These are phyloP conservation scores for Equus quagga DNA, from an alignment of 2,113 vertebrate genomes.

Conservation along the genomic window DNA sequence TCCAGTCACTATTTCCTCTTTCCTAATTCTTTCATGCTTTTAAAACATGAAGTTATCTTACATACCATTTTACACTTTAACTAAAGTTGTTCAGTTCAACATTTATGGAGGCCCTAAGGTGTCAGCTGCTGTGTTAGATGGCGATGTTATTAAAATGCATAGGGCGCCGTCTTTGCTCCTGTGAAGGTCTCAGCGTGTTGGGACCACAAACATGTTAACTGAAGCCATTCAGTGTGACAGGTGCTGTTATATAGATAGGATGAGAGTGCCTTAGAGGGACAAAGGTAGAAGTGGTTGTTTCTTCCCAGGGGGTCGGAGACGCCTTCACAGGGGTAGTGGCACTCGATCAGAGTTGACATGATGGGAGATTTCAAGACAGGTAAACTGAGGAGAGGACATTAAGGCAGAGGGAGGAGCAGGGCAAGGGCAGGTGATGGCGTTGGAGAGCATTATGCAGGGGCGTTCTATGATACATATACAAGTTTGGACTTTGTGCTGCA, in stretches of 20 bases:
- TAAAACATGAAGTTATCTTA: not conserved
- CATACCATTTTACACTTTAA: not conserved
- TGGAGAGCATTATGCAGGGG: not conserved
- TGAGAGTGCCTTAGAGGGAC: rapidly evolving
- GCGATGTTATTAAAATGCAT: not conserved
- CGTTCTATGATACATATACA: not conserved
- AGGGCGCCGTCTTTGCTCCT: not conserved
- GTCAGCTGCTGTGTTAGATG: not conserved
- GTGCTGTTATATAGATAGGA: too few relatives aligned
- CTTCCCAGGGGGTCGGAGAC: not conserved
- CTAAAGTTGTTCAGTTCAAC: not conserved
- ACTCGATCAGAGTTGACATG: not conserved
- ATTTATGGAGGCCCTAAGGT: not conserved
- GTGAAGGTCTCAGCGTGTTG: not conserved
- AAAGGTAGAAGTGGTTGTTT: not conserved
- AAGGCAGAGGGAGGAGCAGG: not conserved
- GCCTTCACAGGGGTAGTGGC: not conserved
- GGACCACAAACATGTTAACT: rapidly evolving
- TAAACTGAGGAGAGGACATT: not conserved
- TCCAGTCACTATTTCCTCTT: not conserved
- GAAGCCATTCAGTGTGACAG: not conserved
- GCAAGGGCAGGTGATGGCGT: rapidly evolving
- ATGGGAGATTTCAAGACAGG: not conserved
- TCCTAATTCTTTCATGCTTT: not conserved
- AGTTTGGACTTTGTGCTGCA: not conserved